Evolutionary conservation across 2,888 invertebrate species (phyloP), one percentile per base, ranked within the genome.

Genomic region (Dione vanillae): DNA sequence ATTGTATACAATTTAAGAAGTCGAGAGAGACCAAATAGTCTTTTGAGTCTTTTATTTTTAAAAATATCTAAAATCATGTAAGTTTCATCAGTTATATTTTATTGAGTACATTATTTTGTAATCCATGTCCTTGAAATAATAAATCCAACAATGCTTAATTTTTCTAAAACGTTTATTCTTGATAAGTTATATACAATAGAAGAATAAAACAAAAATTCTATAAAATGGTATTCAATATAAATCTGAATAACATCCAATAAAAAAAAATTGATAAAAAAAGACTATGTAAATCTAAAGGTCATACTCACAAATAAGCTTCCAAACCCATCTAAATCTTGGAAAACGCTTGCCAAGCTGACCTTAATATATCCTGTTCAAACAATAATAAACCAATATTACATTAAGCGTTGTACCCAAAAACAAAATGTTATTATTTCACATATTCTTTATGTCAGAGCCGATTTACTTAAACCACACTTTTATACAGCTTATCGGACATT

Each of bases 291-390:
- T 62, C 45, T 37, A 37, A 37, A 54, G 37, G 16, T 45, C 54
- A 64, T 69, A 56, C 54, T 45, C 68, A 69, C 64, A 69, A 52
- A 69, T 69, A 69, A 59, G 70, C 73, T 70, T 72, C 75, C 78
- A 77, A 76, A 83, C 79, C 78, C 77, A 79, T 75, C 79, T 79
- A 78, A 79, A 79, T 76, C 76, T 71, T 71, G 72, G 77, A 79
- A 82, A 82, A 82, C 76, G 70, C 75, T 71, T 74, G 67, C 77
- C 77, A 76, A 76, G 76, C 68, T 76, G 78, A 76, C 81, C 81
- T 78, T 80, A 82, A 80, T 76, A 77, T 75, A 74, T 78, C 83
- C 87, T 90, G 89, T 80, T 76, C 82, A 87, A 85, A 89, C 86
- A 85, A 72, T 76, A 87, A 89, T 89, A 90, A 84, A 85, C 79